Percentiles rank a stretch among this genome's conserved stretches.
Conservation (phyloP, 2,888 invertebrate species). For the Callyntrura guangdongensis region DNA sequence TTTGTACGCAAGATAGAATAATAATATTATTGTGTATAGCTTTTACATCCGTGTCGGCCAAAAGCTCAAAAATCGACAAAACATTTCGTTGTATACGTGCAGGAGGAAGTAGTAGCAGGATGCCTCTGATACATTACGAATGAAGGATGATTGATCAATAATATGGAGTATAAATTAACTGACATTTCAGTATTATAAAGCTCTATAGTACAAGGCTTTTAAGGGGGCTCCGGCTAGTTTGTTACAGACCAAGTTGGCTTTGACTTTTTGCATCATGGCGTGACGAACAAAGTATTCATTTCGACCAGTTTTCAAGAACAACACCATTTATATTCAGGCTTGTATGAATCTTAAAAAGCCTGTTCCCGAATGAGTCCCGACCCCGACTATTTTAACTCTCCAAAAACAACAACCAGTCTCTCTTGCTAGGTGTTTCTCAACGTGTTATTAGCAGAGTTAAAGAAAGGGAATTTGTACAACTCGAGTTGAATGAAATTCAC, state of each 20-base stretch:
- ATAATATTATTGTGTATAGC: not conserved
- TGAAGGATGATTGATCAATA: conserved; percentile 47
- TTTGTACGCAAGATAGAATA: not conserved
- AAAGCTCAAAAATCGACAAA: conserved; percentile 6
- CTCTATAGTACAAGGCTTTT: not conserved
- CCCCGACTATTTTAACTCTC: conserved; percentile 25
- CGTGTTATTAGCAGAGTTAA: not conserved
- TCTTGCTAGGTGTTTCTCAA: not conserved
- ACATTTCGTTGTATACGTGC: not conserved
- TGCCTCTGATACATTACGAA: not conserved
- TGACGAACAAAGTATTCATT: conserved; percentile 27
- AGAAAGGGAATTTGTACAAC: conserved; percentile 20
- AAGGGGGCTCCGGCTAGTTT: conserved; percentile 3
- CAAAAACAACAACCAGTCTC: conserved; percentile 39
- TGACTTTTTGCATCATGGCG: not conserved
- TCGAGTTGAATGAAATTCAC: conserved; percentile 20
- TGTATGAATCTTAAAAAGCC: conserved; percentile 27
- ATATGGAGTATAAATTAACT: conserved; percentile 26
- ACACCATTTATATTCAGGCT: conserved; percentile 29
- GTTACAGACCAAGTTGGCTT: conserved; percentile 20
- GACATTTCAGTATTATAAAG: not conserved
- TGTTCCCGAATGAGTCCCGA: conserved; percentile 31
- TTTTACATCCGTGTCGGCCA: conserved; percentile 34
- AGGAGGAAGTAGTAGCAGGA: conserved; percentile 18
- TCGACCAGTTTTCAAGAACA: conserved; percentile 44